Evolutionary conservation across 2,888 invertebrate species (phyloP).

Genomic region (Celastrina argiolus): DNA sequence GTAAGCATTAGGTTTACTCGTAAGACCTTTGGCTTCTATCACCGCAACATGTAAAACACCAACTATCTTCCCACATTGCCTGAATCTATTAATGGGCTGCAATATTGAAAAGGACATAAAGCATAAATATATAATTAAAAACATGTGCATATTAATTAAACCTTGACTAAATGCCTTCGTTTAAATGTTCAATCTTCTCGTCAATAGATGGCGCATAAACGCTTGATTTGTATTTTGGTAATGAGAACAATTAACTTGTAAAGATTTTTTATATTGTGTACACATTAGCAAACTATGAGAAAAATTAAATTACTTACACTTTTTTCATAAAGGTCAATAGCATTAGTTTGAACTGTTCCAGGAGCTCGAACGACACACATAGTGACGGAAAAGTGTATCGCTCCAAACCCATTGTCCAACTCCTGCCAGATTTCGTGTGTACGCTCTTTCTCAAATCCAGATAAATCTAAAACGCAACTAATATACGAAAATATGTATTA

Average conservation of each 20-base stretch:
- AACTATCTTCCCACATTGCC: conserved; percentile 47
- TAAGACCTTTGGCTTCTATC: conserved; percentile 53
- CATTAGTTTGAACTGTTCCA: conserved; percentile 26
- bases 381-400: conserved; percentile 56
- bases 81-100: conserved; percentile 47
- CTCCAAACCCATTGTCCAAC: conserved; percentile 58
- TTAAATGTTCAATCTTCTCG: neutral
- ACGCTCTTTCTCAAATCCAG: conserved; percentile 51
- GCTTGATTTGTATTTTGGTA: neutral
- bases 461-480: conserved; percentile 60
- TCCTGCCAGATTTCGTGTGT: conserved; percentile 62
- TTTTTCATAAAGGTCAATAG: conserved; percentile 34
- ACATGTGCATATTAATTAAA: neutral
- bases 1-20: conserved; percentile 52
- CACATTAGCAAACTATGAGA: neutral
- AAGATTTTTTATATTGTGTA: neutral
- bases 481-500: conserved; percentile 17
- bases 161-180: neutral
- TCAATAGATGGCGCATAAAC: neutral
- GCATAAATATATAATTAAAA: neutral
- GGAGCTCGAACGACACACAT: conserved; percentile 46
- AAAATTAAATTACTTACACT: conserved; percentile 42
- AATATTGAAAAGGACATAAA: conserved; percentile 27
- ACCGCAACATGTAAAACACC: conserved; percentile 59
- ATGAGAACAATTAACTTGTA: neutral